Percentiles rank a stretch among this genome's conserved stretches.
Conservation (phyloP, 1,140 invertebrate species). For the Drosophila arawakana region DNA sequence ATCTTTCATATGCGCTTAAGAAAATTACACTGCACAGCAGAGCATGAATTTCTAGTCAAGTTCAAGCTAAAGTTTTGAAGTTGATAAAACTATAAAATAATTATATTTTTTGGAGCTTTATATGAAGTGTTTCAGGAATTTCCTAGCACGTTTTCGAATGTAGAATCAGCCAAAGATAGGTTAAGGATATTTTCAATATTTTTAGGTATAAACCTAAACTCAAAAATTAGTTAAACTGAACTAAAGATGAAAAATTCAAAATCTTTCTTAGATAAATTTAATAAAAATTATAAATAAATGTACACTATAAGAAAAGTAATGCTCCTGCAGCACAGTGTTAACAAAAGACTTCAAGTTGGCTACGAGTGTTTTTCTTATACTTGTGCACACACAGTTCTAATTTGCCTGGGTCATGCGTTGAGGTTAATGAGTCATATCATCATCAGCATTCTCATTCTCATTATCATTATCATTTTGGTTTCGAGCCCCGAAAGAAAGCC, state of each 20-base stretch:
- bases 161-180: too few species aligned
- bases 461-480: conserved; percentile 19
- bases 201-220: too few species aligned
- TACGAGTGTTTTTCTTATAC: conserved; percentile 29
- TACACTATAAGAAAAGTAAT: too few species aligned
- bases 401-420: conserved; percentile 80
- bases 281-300: too few species aligned
- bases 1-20: conserved; percentile 33
- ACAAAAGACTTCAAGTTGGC: conserved; percentile 31
- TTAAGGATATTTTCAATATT: too few species aligned
- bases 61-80: background rate
- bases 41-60: background rate
- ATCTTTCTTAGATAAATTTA: too few species aligned
- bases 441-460: conserved; percentile 65
- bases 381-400: conserved; percentile 64
- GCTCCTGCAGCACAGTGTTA: conserved; percentile 30
- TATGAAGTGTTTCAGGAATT: too few species aligned
- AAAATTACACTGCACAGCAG: conserved; percentile 40
- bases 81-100: too few species aligned
- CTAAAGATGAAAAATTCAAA: too few species aligned
- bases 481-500: background rate
- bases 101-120: too few species aligned
- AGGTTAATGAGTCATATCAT: conserved; percentile 82
- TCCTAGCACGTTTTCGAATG: too few species aligned
- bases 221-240: too few species aligned